Evolutionary conservation across 2,888 invertebrate species (phyloP).

Genomic region (Sialis fuliginosa): DNA sequence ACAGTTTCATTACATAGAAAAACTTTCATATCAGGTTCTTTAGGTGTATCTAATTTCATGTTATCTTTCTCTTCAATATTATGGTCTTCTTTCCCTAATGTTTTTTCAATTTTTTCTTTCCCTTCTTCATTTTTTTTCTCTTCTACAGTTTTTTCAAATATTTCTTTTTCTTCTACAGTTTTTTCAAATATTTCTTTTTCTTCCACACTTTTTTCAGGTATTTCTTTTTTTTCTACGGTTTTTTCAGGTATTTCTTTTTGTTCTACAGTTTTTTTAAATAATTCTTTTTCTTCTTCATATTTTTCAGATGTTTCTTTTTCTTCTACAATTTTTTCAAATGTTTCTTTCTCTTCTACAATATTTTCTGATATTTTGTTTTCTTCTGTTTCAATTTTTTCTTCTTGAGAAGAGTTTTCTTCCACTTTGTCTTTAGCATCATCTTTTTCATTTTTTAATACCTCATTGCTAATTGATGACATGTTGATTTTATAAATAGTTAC

Average conservation of each 20-base stretch:
- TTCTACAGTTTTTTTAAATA: too few species aligned
- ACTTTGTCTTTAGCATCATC: too few species aligned
- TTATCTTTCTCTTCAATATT: too few species aligned
- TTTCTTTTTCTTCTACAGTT: not conserved
- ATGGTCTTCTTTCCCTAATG: not conserved
- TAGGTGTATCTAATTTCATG: not conserved
- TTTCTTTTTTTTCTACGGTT: conserved; percentile 2
- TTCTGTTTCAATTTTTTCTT: not conserved
- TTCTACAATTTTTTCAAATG: not conserved
- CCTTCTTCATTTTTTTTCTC: conserved; percentile 5
- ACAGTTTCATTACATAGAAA: conserved; percentile 19
- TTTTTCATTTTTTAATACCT: conserved; percentile 6
- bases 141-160: not conserved
- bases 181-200: conserved; percentile 6
- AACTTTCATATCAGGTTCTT: conserved; percentile 5
- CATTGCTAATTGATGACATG: conserved; percentile 13
- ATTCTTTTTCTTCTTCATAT: not conserved
- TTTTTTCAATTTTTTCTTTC: not conserved
- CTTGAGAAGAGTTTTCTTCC: too few species aligned
- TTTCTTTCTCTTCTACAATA: conserved; percentile 9
- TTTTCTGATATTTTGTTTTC: conserved; percentile 3
- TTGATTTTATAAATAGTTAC: conserved; percentile 24
- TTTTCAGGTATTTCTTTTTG: not conserved
- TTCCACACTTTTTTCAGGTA: conserved; percentile 8
- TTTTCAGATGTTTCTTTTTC: conserved; percentile 6